Evolutionary conservation across 2,797 vertebrate genomes (phyloP).

Genomic region (Vespertilio murinus): DNA sequence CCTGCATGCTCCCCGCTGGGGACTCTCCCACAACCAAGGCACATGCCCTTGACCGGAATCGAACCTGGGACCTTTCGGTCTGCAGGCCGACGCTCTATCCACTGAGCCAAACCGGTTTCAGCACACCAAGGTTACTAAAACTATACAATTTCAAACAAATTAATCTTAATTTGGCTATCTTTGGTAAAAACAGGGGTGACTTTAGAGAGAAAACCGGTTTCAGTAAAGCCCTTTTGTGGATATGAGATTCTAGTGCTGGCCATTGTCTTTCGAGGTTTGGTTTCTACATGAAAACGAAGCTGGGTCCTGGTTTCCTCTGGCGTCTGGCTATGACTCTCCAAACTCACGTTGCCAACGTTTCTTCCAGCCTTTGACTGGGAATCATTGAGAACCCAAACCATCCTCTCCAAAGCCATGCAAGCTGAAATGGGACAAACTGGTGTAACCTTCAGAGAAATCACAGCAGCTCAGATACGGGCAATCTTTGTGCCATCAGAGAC

Average conservation of each 20-base stretch:
- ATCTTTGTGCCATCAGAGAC: not conserved
- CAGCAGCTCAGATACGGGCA: not conserved
- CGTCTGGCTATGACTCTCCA: not conserved
- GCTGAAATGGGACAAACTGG: too few relatives aligned
- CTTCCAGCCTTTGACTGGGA: not conserved
- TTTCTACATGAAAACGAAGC: too few relatives aligned
- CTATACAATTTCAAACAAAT: not conserved
- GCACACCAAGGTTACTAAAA: not conserved
- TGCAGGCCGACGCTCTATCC: too few relatives aligned
- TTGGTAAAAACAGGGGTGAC: not conserved
- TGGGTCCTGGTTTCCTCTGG: not conserved
- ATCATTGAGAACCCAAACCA: not conserved
- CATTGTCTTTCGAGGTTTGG: not conserved
- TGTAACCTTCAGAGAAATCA: not conserved
- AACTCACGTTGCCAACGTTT: not conserved
- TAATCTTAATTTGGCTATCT: not conserved
- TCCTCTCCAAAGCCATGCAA: not conserved
- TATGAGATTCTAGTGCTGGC: not conserved
- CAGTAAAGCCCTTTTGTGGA: not conserved
- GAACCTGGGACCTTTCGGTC: too few relatives aligned
- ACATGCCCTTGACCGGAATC: too few relatives aligned
- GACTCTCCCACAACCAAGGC: too few relatives aligned
- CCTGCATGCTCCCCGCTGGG: too few relatives aligned
- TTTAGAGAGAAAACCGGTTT: not conserved
- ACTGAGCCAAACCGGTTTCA: too few relatives aligned